Evolutionary conservation across 2,797 vertebrate species (phyloP), one percentile per base, ranked within the genome.

Genomic region (Onychomys torridus): DNA sequence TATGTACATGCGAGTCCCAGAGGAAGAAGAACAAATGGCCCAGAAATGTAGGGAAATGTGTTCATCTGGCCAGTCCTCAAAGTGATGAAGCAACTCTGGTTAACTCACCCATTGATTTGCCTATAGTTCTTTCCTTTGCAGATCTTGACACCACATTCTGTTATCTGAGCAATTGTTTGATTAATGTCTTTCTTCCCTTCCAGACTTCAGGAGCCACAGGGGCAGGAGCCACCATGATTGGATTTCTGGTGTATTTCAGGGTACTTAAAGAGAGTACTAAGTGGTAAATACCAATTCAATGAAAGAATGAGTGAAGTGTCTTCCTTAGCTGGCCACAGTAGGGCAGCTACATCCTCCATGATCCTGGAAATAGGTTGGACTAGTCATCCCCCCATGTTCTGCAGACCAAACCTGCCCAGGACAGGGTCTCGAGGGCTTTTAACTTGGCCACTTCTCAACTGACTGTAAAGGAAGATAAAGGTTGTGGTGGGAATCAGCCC

Each of bases 391-490:
- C 25, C 3, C 5, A 5, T 12, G 4, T n/a, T 2, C 9, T 37
- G 32, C 61, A 78, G 25, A 61, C 3, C 61, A 46, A 5, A 25
- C 69, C 86, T 43, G 37, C n/a, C 67, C 52, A 88, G 85, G 71
- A 46, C 0, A 6, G 7, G 7, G 37, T 82, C 29, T 17, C 59
- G 49, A 40, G 25, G n/a, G 46, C 12, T 52, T 81, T 78, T 77
- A 40, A 19, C 34, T 59, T 1, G 25, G 0, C 13, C 21, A 0
- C 69, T 73, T 27, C 16, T 37, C 7, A 23, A 25, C 43, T 2
- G 16, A 49, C 37, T 2, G 0, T 1, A 2, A 40, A 52, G 13
- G 29, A 2, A 5, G 12, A 1, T 59, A 32, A 27, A 23, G 19
- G 3, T 67, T 37, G 11, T 14, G 2, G 21, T 43, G 34, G 57